Base-by-base conservation (phyloP, 2,113 vertebrate species). In the Elephas maximus region DNA sequence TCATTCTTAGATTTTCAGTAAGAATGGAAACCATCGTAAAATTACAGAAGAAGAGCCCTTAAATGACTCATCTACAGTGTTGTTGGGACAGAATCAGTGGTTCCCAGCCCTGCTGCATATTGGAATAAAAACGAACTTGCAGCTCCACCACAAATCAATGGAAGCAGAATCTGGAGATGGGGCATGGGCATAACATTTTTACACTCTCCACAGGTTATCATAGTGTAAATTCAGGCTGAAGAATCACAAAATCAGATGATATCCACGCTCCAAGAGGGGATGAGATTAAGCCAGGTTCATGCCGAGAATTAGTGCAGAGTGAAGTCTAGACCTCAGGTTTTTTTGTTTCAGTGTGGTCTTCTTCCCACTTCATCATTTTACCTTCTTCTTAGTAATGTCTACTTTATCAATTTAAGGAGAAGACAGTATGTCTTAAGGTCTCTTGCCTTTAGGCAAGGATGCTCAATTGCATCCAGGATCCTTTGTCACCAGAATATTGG, bases 1-100 rank as follows among this genome's bases (percentile, higher is more conserved):
- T 97, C 95, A 96, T 97, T 96, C 95, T 95, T 71, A 96, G 92
- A 76, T 94, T 95, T 97, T 93, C 74, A 88, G 41, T 88, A 91
- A 97, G 96, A 96, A 90, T 97, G 74, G 88, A 97, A 97, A 93
- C 79, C 51, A 73, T 88, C 6, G 15, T 83, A 93, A 97, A 97
- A 90, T 85, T 82, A 91, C 24, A 33, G 73, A 83, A 76, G 91
- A 93, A 92, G 71, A 92, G 77, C 80, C 80, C 60, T 93, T 67
- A 44, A 69, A 26, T 91, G 88, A 90, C 21, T 94, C 88, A 91
- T 93, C 62, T 57, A 37, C 63, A 37, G 1, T 77, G 23, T 83
- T 71, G 80, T 1, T 94, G 82, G 87, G 71, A 86, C 60, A 21
- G 23, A 79, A 95, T 33, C 69, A 85, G 26, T 51, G 57, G 73